phyloP scores from a whole-genome alignment of 2,888 invertebrate species.

The Dasypolia templi region DNA sequence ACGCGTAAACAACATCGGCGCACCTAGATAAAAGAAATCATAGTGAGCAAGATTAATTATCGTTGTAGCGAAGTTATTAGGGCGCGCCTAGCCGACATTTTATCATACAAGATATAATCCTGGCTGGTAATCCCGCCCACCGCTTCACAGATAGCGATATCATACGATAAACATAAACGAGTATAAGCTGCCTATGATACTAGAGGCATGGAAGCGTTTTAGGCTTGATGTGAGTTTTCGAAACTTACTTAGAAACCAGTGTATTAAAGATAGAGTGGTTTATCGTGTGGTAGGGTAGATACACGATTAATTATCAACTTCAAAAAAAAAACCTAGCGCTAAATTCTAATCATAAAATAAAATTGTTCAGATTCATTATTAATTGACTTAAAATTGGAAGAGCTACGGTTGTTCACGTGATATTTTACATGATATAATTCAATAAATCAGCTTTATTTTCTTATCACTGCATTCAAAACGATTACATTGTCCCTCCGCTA shows the following conservation, averaged over 20 bases:
- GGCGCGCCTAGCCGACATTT: conserved; percentile 72
- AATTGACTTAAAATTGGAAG: neutral
- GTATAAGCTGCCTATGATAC: conserved; percentile 66
- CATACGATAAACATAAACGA: conserved; percentile 73
- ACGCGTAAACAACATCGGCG: conserved; percentile 29
- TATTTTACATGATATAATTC: neutral
- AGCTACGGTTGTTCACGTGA: too few species aligned
- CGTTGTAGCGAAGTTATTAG: conserved; percentile 74
- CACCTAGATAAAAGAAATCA: conserved; percentile 51
- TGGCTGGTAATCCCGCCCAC: conserved; percentile 75
- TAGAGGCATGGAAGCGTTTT: conserved; percentile 60
- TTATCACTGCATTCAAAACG: neutral
- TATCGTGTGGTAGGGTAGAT: too few species aligned
- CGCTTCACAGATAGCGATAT: conserved; percentile 74
- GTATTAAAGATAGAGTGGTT: too few species aligned
- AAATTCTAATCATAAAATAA: neutral
- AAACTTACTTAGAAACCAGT: neutral
- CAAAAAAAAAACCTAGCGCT: too few species aligned
- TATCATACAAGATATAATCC: conserved; percentile 84
- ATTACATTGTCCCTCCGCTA: neutral
- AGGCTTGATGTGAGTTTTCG: neutral
- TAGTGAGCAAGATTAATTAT: conserved; percentile 77
- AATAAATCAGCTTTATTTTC: neutral
- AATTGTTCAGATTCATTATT: neutral
- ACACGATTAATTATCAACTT: too few species aligned